Conservation (phyloP, 1,140 invertebrate species). For the Musca domestica region DNA sequence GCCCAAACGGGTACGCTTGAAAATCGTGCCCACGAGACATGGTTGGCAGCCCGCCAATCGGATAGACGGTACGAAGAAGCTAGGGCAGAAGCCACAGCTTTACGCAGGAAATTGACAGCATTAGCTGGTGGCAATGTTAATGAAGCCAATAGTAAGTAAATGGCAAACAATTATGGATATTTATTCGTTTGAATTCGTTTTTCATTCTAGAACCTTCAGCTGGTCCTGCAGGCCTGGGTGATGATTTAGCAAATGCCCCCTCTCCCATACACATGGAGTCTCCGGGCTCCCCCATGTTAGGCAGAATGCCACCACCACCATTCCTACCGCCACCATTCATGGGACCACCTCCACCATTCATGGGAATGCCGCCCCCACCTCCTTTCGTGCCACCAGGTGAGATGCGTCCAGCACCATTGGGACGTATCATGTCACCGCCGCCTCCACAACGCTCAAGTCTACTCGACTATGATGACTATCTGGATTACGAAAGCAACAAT, state of each 20-base stretch:
- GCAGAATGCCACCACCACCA: constrained; percentile 56
- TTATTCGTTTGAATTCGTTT: neutral
- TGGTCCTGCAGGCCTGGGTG: neutral
- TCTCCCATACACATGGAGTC: constrained; percentile 56
- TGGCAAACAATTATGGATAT: neutral
- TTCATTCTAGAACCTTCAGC: constrained; percentile 11
- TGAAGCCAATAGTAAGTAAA: constrained; percentile 30
- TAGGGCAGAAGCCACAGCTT: constrained; percentile 69
- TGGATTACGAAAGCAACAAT: constrained; percentile 40
- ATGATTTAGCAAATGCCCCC: constrained; percentile 33
- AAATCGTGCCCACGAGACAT: constrained; percentile 75
- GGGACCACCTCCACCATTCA: constrained; percentile 51
- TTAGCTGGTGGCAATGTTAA: constrained; percentile 42
- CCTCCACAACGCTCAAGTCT: constrained; percentile 33
- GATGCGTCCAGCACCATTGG: constrained; percentile 63
- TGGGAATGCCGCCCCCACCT: constrained; percentile 50
- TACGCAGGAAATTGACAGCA: constrained; percentile 68
- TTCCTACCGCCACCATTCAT: constrained; percentile 55
- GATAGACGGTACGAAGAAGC: constrained; percentile 75
- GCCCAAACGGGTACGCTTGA: constrained; percentile 71
- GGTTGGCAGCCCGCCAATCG: constrained; percentile 71
- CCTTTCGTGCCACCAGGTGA: constrained; percentile 54
- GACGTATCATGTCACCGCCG: constrained; percentile 64
- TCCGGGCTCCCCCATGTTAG: constrained; percentile 55
- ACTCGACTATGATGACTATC: constrained; percentile 28